Percentiles rank a stretch among this genome's conserved stretches.
These are phyloP conservation scores for Cacoxenus indagator DNA, from an alignment of 2,888 invertebrate species.

Conservation along the genomic window DNA sequence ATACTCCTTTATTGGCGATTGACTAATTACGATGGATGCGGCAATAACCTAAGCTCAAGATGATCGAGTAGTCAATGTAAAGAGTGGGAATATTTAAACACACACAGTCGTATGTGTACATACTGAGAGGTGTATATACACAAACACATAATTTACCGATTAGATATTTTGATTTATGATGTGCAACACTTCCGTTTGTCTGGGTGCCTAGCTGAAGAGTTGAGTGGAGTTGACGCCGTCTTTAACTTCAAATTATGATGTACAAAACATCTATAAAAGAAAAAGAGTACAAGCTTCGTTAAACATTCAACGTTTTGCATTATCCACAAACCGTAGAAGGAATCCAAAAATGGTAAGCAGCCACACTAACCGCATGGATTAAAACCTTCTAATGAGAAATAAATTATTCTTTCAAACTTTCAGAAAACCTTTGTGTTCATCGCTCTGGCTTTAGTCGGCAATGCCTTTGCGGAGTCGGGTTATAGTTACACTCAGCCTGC, in stretches of 20 bases:
- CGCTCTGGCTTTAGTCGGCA: slow-evolving; percentile 48
- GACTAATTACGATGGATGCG: slow-evolving; percentile 28
- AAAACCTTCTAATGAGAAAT: background rate
- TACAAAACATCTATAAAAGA: slow-evolving; percentile 45
- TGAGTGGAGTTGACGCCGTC: background rate
- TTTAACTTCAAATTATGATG: background rate
- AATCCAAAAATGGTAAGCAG: slow-evolving; percentile 46
- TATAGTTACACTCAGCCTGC: slow-evolving; percentile 47
- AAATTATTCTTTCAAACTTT: slow-evolving; percentile 1
- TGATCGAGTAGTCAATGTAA: slow-evolving; percentile 7
- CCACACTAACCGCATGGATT: background rate
- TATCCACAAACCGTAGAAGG: slow-evolving; percentile 32
- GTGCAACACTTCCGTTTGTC: slow-evolving; percentile 53
- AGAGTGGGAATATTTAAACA: background rate
- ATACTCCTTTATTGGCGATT: slow-evolving; percentile 15
- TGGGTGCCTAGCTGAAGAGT: too few relatives aligned
- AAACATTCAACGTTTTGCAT: slow-evolving; percentile 47
- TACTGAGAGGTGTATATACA: background rate
- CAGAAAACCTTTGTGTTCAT: slow-evolving; percentile 51
- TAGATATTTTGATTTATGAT: slow-evolving; percentile 49
- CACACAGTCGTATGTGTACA: background rate
- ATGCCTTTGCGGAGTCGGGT: slow-evolving; percentile 45
- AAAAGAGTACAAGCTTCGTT: slow-evolving; percentile 34
- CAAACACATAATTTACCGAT: slow-evolving; percentile 31
- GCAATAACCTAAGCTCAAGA: background rate